These are phyloP conservation scores for Smutsia gigantea DNA, from an alignment of 2,797 vertebrate genomes.

Conservation along the genomic window DNA sequence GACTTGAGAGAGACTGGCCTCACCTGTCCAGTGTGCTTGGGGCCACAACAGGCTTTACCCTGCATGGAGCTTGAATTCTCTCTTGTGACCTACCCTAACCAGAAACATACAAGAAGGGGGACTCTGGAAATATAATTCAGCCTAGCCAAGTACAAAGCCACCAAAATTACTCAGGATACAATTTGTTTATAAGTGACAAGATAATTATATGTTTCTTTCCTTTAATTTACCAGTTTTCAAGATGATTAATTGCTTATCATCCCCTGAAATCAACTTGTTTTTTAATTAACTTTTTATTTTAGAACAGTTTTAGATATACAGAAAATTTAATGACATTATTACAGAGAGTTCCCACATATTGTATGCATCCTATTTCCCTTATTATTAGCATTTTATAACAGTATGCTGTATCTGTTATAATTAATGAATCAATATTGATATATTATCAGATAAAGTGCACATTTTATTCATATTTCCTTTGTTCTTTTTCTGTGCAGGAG, in stretches of 20 bases:
- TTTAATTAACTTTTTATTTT: slow-evolving; percentile 16
- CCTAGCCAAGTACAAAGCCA: not conserved
- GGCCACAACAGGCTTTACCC: not conserved
- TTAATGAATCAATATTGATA: not conserved
- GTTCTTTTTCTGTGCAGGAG: not conserved
- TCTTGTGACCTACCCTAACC: not conserved
- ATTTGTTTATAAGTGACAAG: not conserved
- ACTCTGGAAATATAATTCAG: not conserved
- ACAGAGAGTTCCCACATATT: not conserved
- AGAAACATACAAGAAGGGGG: not conserved
- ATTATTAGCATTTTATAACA: not conserved
- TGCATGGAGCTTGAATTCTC: not conserved
- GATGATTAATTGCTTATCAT: not conserved
- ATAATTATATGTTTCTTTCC: not conserved
- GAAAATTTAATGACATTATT: not conserved
- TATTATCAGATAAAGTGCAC: not conserved
- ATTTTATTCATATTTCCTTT: not conserved
- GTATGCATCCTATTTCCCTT: not conserved
- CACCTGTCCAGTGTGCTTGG: not conserved
- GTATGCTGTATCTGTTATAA: not conserved
- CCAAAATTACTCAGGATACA: not conserved
- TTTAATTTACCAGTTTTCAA: not conserved
- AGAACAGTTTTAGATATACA: not conserved
- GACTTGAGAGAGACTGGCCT: not conserved
- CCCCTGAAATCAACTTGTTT: not conserved